Conservation (phyloP, 64 coral and sea anemone genomes). For the Montipora efflorescens region DNA sequence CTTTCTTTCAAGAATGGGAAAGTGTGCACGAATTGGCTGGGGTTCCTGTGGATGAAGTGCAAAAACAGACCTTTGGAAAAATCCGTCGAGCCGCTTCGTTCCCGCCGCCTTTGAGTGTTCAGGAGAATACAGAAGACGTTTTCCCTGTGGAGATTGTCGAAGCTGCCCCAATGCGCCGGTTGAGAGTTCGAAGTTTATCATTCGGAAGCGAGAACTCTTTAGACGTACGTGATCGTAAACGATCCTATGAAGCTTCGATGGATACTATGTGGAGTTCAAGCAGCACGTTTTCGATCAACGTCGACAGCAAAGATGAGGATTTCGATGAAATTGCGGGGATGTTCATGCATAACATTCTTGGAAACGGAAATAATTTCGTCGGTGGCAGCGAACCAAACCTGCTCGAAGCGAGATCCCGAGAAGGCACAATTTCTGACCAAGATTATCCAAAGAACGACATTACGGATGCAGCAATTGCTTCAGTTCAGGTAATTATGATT, state of each 20-base stretch:
- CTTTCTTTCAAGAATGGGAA: conserved; percentile 86
- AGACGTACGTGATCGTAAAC: conserved; percentile 64
- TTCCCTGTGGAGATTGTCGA: background rate
- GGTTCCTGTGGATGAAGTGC: conserved; percentile 51
- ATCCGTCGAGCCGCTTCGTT: conserved; percentile 33
- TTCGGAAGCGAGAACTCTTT: conserved; percentile 74
- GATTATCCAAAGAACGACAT: background rate
- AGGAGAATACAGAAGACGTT: conserved; percentile 35
- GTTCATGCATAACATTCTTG: conserved; percentile 11
- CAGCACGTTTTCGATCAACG: conserved; percentile 90
- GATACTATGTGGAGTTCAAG: conserved; percentile 90
- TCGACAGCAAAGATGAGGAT: conserved; percentile 76
- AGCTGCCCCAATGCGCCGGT: background rate
- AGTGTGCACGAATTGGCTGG: conserved; percentile 89
- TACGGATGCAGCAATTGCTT: background rate
- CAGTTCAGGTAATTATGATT: background rate
- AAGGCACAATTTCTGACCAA: background rate
- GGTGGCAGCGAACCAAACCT: conserved; percentile 35
- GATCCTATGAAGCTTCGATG: conserved; percentile 77
- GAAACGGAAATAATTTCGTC: background rate
- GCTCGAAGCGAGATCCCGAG: background rate
- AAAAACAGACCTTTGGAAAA: conserved; percentile 55
- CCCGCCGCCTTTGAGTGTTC: background rate
- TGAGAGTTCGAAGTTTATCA: conserved; percentile 40
- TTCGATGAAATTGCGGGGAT: conserved; percentile 3